Base-by-base conservation (phyloP, 2,797 vertebrate genomes). In the Naso thynnoides region DNA sequence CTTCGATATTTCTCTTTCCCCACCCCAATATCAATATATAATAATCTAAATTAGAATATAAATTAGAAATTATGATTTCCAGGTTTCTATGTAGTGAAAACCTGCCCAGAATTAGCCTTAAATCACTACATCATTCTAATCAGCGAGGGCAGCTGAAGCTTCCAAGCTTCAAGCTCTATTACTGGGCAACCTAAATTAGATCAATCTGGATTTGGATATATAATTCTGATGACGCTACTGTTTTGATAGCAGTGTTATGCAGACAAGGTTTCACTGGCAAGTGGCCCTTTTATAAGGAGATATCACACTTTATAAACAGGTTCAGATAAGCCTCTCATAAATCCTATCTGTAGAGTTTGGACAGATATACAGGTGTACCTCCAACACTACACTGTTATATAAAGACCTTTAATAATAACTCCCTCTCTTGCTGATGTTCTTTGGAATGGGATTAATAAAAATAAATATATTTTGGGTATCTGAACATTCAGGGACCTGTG, bases 291-390 rank as follows among this genome's bases (percentile, higher is more conserved):
- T 42, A 59, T 59, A 41, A n/a, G 19, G 39, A 44, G 38, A 42
- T 57, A 29, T 44, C 39, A 29, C 56, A 44, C 24, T 59, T 42
- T 27, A 27, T 42, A 59, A 27, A 58, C 24, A 59, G 54, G 21
- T 56, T 9, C 54, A 39, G 54, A 56, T 39, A 56, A 56, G 38
- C 54, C 54, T 39, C 54, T 56, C 54, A 24, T 56, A 56, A 56
- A 56, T 56, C n/a, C 54, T 39, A 24, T 56, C 13, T 56, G 13
- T 16, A 16, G 54, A 56, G 52, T 24, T 23, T 56, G 54, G 33
- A 56, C 54, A 56, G 33, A 38, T 39, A 23, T 9, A 16, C 54
- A 56, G 54, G 36, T 56, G 23, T 24, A 21, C 52, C 19, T 54
- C 19, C 31, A 33, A 11, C 31, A 36, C 29, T 19, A 31, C 27